Base-by-base conservation (phyloP, 2,888 invertebrate genomes). In the Ernsta delagoae region DNA sequence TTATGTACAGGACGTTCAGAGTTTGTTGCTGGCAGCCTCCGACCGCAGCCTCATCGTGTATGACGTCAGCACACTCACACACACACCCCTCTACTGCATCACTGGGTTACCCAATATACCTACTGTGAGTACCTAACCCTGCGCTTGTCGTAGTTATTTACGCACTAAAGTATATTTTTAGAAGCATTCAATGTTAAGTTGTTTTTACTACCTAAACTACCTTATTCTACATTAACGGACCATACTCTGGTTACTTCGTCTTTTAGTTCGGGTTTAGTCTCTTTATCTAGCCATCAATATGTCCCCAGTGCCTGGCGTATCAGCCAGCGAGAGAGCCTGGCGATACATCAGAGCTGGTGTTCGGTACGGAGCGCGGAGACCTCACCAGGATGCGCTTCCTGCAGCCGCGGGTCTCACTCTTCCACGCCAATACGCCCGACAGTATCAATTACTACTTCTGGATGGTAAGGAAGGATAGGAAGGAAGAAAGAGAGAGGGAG, bases 11-110 rank as follows among this genome's bases (percentile, higher is more conserved):
- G 95, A 95, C 73, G 92, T 94, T 3, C 89, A 94, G 65, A 91
- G 92, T 76, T 82, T 96, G 57, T 77, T 94, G 39, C 81, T 95
- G 56, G 88, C 94, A 0, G 94, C 94, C 4, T 95, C 95, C 0
- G 94, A 95, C 69, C 91, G 95, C 71, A 95, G 94, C 75, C 81
- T 96, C 57, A 93, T 93, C 3, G 83, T 95, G 53, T 95, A 95
- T 74, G 95, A 95, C 75, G 95, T 94, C 0, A 89, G 94, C 0
- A 94, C 95, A 0, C 81, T 95, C 36, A 89, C 93, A 0, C 96
- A 96, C 78, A 86, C 92, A 0, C 94, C 94, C 0, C 79, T 94
- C 3, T 95, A 94, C 85, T 91, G 94, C 74, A 90, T 96, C 77
- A 92, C 94, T 5, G 94, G 95, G 3, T 79, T 94, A 63, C 94